These are phyloP conservation scores for Crenuchus spilurus DNA, from an alignment of 2,797 vertebrate genomes.

Conservation along the genomic window DNA sequence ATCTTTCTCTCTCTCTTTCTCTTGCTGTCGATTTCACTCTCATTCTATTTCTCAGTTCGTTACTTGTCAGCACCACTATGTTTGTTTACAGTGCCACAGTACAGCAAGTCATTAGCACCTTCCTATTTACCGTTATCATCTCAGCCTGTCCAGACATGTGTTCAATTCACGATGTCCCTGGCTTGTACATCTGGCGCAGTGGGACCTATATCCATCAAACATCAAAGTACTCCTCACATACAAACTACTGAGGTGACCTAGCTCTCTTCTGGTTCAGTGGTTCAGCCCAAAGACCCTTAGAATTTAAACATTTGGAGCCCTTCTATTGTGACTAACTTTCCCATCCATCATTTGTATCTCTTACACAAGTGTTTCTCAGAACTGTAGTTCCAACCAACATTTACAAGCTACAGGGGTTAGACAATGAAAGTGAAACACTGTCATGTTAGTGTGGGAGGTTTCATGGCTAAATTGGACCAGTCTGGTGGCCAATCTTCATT, in stretches of 20 bases:
- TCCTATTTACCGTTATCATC: constrained; percentile 7
- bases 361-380: too few species aligned
- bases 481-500: too few species aligned
- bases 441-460: too few species aligned
- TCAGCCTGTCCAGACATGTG: constrained; percentile 20
- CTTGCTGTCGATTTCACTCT: neutral
- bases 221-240: constrained; percentile 19
- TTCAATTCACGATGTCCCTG: constrained; percentile 2
- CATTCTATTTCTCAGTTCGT: neutral
- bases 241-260: constrained; percentile 21
- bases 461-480: too few species aligned
- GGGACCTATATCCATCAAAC: constrained; percentile 11
- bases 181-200: constrained; percentile 32
- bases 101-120: constrained; percentile 15
- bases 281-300: constrained; percentile 1
- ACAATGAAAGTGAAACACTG: too few species aligned
- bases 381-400: too few species aligned
- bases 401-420: too few species aligned
- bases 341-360: too few species aligned
- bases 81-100: constrained; percentile 10
- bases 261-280: constrained; percentile 9
- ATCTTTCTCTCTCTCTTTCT: neutral
- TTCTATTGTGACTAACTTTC: too few species aligned
- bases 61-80: neutral
- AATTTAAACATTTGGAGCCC: neutral